Evolutionary conservation across 2,888 invertebrate species (phyloP), one percentile per base, ranked within the genome.

Genomic region (Chymomyza caudatula): DNA sequence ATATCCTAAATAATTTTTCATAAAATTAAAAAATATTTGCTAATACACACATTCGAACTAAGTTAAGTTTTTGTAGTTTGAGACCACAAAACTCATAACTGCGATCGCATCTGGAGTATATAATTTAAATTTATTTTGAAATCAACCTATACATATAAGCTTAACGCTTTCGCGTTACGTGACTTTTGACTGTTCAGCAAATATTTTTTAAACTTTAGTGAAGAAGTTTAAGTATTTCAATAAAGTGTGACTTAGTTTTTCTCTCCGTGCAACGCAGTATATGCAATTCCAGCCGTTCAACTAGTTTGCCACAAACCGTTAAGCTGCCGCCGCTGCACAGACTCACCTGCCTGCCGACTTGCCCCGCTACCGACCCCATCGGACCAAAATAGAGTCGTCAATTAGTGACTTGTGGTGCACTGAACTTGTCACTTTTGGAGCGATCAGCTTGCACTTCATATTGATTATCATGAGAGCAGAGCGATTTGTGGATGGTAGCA

Each of bases 341-440:
- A 11, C 29, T 37, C 29, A 37, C 29, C 29, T 37, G 11, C 29
- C 8, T 37, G 29, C 11, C 8, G 44, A 37, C 13, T 3, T 47
- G 44, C 5, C 20, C 51, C 17, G 51, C 17, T 6, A 11, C 11
- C 20, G 11, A 22, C 11, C 11, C 29, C 29, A 37, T 11, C 11
- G 11, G 1, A 37, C 29, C 29, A 51, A 51, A 51, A 20, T 22
- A 20, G 20, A 51, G 51, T 17, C 11, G 51, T 51, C 20, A 51
- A 51, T 51, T 51, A 20, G 13, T 3, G 20, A 5, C 51, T 8
- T 13, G 17, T 74, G 70, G 85, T 82, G 83, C 80, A 85, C 70
- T 81, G 85, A 85, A 81, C 85, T 77, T 72, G 73, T 66, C 67
- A 66, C 69, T 64, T 65, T 47, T 63, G 69, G 72, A 65, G 63